Base-by-base conservation (phyloP, 2,797 vertebrate species). In the Anguilla obscura region DNA sequence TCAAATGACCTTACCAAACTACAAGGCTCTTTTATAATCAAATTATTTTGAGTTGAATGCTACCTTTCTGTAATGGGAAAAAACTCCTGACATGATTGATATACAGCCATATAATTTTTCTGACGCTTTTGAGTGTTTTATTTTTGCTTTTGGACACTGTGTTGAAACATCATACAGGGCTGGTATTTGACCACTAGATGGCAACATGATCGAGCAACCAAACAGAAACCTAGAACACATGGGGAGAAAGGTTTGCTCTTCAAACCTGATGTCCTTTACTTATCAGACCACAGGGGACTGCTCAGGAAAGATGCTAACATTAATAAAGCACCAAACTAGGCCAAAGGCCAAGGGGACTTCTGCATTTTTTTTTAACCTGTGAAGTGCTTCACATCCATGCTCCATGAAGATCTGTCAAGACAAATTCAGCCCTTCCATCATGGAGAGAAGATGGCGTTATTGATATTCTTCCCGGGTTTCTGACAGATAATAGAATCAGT, bases 161-260 rank as follows among this genome's bases (percentile, higher is more conserved):
- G 5, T 8, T 21, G 10, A 84, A 88, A 10, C 33, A 36, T 56
- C 21, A 3, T 63, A 66, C 56, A 40, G 21, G n/a, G 48, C n/a
- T 74, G 14, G 36, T 33, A 21, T 45, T 21, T 52, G 58, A 82
- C 56, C 88, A 86, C 88, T 88, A 88, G 88, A 88, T 86, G 88
- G 84, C 71, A 66, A 48, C 58, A 83, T 86, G 71, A 86, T 18
- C 54, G 58, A 88, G 18, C 27, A 86, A 88, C 21, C 52, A 12
- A 16, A 33, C 9, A 27, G 21, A 82, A 24, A 30, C 50, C 4
- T 45, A 21, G 58, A 52, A 66, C 24, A 18, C 33, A 14, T 10
- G 40, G 16, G 40, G 14, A 30, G 45, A 48, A 10, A 14, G 79
- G 40, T 16, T 21, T 45, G 76, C 40, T 27, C 50, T 18, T 87